Conservation (phyloP, 2,113 vertebrate genomes). For the Monopterus albus region DNA sequence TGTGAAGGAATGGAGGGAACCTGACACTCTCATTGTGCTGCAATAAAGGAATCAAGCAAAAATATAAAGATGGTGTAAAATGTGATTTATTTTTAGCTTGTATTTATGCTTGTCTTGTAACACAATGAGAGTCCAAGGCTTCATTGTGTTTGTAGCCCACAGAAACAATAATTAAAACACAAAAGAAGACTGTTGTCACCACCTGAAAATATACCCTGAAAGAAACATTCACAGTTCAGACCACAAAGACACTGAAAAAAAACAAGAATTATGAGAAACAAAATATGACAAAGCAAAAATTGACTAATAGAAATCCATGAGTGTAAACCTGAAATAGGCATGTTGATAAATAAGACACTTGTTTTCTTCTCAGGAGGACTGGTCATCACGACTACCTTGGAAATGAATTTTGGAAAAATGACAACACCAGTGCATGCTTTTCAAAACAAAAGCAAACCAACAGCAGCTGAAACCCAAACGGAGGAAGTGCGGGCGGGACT, state of each 20-base stretch:
- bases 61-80: conserved; percentile 4
- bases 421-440: conserved; percentile 77
- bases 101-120: conserved; percentile 32
- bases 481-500: conserved; percentile 58
- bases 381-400: conserved; percentile 59
- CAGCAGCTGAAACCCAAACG: conserved; percentile 55
- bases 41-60: conserved; percentile 31
- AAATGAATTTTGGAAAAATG: conserved; percentile 51
- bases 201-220: conserved; percentile 73
- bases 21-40: conserved; percentile 62
- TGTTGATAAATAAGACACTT: conserved; percentile 59
- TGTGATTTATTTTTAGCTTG: conserved; percentile 1
- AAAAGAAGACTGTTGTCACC: conserved; percentile 43
- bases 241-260: conserved; percentile 71
- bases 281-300: conserved; percentile 73
- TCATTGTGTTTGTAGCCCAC: conserved; percentile 31
- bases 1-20: conserved; percentile 51
- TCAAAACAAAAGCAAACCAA: conserved; percentile 67
- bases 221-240: conserved; percentile 70
- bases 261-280: conserved; percentile 71
- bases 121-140: conserved; percentile 61
- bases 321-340: conserved; percentile 76
- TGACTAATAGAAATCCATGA: conserved; percentile 68
- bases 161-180: conserved; percentile 22
- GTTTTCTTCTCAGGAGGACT: conserved; percentile 58